phyloP scores from a whole-genome alignment of 2,797 vertebrate species.

The Peromyscus eremicus region DNA sequence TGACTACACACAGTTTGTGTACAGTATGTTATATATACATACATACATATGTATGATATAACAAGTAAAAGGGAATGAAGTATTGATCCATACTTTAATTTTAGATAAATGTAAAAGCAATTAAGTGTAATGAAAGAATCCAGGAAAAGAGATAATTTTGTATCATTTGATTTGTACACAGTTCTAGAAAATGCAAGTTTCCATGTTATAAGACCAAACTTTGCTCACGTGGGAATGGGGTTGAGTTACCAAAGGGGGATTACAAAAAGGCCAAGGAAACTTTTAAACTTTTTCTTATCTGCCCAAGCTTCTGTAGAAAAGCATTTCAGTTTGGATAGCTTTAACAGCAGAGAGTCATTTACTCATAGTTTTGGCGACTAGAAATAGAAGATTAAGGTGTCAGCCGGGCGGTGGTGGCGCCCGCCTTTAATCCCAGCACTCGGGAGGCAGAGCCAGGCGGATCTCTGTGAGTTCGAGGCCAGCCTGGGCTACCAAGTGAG shows the following conservation, averaged over 20 bases:
- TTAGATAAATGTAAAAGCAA: not conserved
- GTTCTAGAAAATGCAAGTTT: not conserved
- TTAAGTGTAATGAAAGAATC: not conserved
- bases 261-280: not conserved
- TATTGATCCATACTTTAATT: not conserved
- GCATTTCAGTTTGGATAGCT: not conserved
- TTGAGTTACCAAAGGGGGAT: not conserved
- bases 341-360: not conserved
- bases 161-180: not conserved
- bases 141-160: not conserved
- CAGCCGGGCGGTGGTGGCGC: too few species aligned
- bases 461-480: too few species aligned
- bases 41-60: not conserved
- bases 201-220: not conserved
- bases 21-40: not conserved
- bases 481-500: too few species aligned
- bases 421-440: too few species aligned
- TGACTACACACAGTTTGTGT: not conserved
- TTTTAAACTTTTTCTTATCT: not conserved
- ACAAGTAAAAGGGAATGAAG: not conserved
- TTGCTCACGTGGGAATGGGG: too few species aligned
- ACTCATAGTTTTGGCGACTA: not conserved
- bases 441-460: too few species aligned
- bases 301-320: not conserved
- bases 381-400: not conserved